Base-by-base conservation (phyloP, 2,113 vertebrate genomes). In the Nicator chloris region DNA sequence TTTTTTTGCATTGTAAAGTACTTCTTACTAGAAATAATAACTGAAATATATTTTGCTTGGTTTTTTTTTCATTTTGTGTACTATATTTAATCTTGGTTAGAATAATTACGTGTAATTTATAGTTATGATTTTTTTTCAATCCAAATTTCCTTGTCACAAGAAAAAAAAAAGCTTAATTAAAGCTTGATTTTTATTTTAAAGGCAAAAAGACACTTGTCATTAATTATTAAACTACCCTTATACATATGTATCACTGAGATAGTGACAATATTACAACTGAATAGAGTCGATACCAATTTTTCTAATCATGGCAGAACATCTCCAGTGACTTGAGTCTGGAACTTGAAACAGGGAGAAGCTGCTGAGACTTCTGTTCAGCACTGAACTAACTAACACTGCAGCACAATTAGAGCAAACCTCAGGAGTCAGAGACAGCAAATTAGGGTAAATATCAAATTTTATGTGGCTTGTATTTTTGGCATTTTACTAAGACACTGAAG, bases 21-120 rank as follows among this genome's bases (percentile, higher is more conserved):
- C 30, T 94, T 56, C 72, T 33, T 92, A 49, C 16, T 22, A 93
- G 88, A 96, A 93, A 89, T 47, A 89, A 39, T 73, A 94, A 68
- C 56, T 70, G 31, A 96, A 93, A 94, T 35, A 47, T 21, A 69
- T 86, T 90, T 92, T 80, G 11, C 13, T 64, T 76, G 10, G 1
- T 69, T 53, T 59, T 19, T 40, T 44, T 13, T 68, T 54, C 35
- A 51, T 45, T 72, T 39, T 71, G 54, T 81, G 15, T 40, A 33
- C 12, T 61, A 23, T 56, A 40, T 75, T 95, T 85, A 76, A 83
- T 79, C 92, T 83, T 73, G 18, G 7, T 66, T 89, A 81, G 49
- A 93, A 87, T 65, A 57, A 76, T 39, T 78, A 60, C 2, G 1
- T 82, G 13, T 28, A 68, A 86, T 80, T 73, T 75, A 54, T 6